Percentiles rank a stretch among this genome's conserved stretches.
Conservation (phyloP, 1,140 invertebrate species). For the Melanaphis sacchari region DNA sequence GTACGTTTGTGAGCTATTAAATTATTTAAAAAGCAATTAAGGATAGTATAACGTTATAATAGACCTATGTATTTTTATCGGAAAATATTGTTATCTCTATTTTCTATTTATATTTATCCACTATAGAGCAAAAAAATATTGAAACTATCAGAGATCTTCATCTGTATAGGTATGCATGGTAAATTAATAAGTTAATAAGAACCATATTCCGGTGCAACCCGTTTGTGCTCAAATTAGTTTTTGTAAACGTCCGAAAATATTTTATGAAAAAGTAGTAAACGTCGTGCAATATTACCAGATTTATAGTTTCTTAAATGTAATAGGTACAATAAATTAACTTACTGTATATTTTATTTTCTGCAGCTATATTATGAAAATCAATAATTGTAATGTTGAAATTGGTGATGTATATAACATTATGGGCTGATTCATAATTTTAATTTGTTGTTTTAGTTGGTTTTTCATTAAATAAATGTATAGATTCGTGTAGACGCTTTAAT, state of each 20-base stretch:
- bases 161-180: not conserved
- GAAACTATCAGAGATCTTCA: not conserved
- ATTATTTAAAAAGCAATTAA: constrained; percentile 18
- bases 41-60: not conserved
- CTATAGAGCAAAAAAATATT: not conserved
- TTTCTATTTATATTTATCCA: not conserved
- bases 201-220: not conserved
- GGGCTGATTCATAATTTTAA: too few species aligned
- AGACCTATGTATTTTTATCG: not conserved
- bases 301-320: not conserved
- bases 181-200: not conserved
- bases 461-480: too few species aligned
- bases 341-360: too few species aligned
- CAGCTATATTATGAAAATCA: not conserved
- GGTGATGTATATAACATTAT: not conserved
- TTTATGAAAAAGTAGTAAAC: not conserved
- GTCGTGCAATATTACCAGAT: not conserved
- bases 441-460: too few species aligned
- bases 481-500: too few species aligned
- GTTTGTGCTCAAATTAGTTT: not conserved
- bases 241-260: not conserved
- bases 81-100: not conserved
- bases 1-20: not conserved
- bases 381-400: not conserved
- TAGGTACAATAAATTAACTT: too few species aligned